phyloP scores from a whole-genome alignment of 2,888 invertebrate genomes.

The Orthosia gothica region DNA sequence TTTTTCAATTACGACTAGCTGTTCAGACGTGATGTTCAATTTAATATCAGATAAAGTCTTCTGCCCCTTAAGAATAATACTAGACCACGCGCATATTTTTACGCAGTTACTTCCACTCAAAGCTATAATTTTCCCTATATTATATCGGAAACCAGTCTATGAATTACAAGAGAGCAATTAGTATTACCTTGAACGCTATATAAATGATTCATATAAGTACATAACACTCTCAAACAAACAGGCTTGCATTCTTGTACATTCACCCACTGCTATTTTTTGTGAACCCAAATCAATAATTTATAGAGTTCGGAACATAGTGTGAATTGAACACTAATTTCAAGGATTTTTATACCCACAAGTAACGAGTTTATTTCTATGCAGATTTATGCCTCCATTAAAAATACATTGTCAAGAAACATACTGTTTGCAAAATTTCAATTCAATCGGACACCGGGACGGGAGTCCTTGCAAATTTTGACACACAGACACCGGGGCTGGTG shows the following conservation, averaged over 20 bases:
- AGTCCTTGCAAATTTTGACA: no score
- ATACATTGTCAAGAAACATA: no score
- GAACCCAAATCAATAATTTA: conserved; percentile 10
- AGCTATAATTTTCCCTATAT: conserved; percentile 57
- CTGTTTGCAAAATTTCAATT: no score
- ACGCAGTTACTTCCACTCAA: conserved; percentile 22
- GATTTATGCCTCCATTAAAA: no score
- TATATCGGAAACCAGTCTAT: conserved; percentile 78
- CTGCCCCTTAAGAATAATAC: background rate
- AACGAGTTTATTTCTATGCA: background rate
- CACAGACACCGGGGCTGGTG: no score
- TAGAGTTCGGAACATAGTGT: background rate
- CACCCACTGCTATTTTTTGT: conserved; percentile 36
- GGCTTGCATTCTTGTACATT: conserved; percentile 20
- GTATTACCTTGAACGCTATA: conserved; percentile 82
- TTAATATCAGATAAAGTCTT: no score
- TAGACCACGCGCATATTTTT: conserved; percentile 9
- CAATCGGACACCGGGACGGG: no score
- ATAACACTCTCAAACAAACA: conserved; percentile 27
- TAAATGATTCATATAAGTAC: conserved; percentile 70
- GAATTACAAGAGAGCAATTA: conserved; percentile 83
- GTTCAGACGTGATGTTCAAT: no score
- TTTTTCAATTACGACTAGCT: no score
- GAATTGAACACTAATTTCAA: background rate
- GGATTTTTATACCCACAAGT: background rate